Evolutionary conservation across 2,888 invertebrate genomes (phyloP).

Genomic region (Drosophila yooni): DNA sequence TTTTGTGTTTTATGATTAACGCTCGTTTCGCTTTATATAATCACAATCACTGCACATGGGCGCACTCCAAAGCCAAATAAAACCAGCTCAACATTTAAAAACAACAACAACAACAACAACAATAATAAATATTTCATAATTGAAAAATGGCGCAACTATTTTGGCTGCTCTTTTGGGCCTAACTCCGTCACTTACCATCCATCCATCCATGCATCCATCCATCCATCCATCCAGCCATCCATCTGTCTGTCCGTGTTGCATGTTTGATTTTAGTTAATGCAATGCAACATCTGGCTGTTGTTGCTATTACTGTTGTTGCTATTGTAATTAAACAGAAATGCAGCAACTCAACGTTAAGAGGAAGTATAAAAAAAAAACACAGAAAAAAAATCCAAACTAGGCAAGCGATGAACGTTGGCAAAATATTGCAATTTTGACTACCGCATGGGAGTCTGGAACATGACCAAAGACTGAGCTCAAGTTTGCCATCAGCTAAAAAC

Average conservation of each 20-base stretch:
- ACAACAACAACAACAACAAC: slow-evolving; percentile 22
- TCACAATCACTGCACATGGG: slow-evolving; percentile 63
- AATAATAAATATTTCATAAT: slow-evolving; percentile 64
- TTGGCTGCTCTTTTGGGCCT: slow-evolving; percentile 59
- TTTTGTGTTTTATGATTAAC: slow-evolving; percentile 70
- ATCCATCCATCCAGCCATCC: slow-evolving; percentile 27
- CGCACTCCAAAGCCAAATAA: slow-evolving; percentile 37
- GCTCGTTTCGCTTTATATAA: slow-evolving; percentile 74
- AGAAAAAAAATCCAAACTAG: slow-evolving; percentile 8
- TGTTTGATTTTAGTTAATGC: slow-evolving; percentile 71
- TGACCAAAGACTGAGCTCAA: background rate
- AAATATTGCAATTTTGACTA: slow-evolving; percentile 12
- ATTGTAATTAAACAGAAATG: slow-evolving; percentile 48
- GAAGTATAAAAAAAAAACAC: slow-evolving; percentile 43
- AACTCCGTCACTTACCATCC: slow-evolving; percentile 49
- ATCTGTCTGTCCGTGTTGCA: slow-evolving; percentile 65
- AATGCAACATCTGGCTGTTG: slow-evolving; percentile 61
- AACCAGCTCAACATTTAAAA: slow-evolving; percentile 12
- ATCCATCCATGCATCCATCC: slow-evolving; percentile 15
- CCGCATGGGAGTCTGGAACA: slow-evolving; percentile 25
- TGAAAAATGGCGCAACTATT: slow-evolving; percentile 76
- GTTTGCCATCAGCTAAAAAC: background rate
- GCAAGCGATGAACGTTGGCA: slow-evolving; percentile 30
- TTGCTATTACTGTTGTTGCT: slow-evolving; percentile 24
- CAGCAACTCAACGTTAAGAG: slow-evolving; percentile 49